Percentiles rank a stretch among this genome's conserved stretches.
Conservation (phyloP, 2,113 vertebrate species). For the Megalops atlanticus region DNA sequence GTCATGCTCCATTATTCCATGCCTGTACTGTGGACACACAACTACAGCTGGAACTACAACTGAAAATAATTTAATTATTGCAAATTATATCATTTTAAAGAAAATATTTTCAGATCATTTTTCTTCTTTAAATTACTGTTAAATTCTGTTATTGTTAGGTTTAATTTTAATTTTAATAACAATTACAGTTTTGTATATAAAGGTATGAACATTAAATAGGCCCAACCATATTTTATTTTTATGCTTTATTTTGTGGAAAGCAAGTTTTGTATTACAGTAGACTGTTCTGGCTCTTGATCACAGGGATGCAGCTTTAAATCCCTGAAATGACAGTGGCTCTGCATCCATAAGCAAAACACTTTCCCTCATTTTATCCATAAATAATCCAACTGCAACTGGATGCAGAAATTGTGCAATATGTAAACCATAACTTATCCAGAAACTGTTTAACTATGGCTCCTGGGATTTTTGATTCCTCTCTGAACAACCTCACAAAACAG, state of each 20-base stretch:
- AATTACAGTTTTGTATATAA: not conserved
- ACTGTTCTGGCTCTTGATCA: not conserved
- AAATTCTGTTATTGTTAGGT: not conserved
- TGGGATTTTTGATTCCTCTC: not conserved
- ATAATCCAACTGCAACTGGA: not conserved
- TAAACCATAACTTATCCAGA: not conserved
- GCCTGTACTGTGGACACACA: not conserved
- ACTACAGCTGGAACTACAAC: too few species aligned
- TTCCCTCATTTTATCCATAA: not conserved
- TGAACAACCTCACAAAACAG: slow-evolving; percentile 25
- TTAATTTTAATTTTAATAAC: not conserved
- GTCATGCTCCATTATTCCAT: not conserved
- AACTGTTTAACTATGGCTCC: not conserved
- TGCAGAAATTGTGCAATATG: not conserved
- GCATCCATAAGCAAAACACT: not conserved
- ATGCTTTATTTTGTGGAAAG: not conserved
- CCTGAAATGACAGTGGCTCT: not conserved
- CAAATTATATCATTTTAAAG: not conserved
- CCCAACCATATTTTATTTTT: too few species aligned
- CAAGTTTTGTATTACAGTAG: not conserved
- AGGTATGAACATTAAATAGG: not conserved
- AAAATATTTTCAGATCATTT: too few species aligned
- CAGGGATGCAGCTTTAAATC: not conserved
- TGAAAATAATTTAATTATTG: not conserved
- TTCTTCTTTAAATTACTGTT: not conserved